A percentile compares a stretch with the other conserved stretches of the same genome.
phyloP scores from a whole-genome alignment of 2,113 vertebrate species.

The Thunnus thynnus region DNA sequence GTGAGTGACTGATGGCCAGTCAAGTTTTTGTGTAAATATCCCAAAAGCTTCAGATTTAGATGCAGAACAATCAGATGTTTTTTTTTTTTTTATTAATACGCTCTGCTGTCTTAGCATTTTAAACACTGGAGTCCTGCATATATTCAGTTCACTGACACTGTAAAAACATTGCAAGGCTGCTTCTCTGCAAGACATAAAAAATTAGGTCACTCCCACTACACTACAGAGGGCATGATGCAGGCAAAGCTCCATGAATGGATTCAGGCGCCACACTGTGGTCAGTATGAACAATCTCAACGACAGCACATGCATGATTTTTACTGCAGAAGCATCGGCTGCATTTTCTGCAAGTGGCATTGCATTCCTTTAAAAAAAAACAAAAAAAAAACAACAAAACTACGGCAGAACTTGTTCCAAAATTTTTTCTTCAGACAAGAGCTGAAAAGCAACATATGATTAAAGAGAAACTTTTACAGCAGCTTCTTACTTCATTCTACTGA shows the following conservation, averaged over 20 bases:
- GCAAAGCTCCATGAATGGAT: neutral
- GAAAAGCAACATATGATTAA: neutral
- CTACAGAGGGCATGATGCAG: constrained; percentile 20
- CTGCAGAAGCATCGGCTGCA: neutral
- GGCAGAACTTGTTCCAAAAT: neutral
- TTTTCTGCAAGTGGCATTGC: neutral
- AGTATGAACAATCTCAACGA: neutral
- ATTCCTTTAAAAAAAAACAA: neutral
- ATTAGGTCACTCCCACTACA: constrained; percentile 66
- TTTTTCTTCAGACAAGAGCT: neutral
- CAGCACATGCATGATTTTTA: neutral
- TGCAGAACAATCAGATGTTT: neutral
- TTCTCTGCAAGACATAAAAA: constrained; percentile 48
- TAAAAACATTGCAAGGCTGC: constrained; percentile 32
- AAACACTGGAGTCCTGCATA: constrained; percentile 13
- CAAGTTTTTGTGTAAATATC: neutral
- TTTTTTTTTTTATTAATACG: neutral
- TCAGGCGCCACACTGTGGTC: constrained; percentile 71
- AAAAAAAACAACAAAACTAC: neutral
- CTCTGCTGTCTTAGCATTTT: neutral
- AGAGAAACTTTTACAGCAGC: neutral
- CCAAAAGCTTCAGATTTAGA: constrained; percentile 4
- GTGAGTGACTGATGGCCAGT: constrained; percentile 33
- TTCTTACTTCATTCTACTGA: neutral
- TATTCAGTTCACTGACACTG: neutral